phyloP scores from a whole-genome alignment of 1,140 invertebrate genomes.

The Coelopa frigida region DNA sequence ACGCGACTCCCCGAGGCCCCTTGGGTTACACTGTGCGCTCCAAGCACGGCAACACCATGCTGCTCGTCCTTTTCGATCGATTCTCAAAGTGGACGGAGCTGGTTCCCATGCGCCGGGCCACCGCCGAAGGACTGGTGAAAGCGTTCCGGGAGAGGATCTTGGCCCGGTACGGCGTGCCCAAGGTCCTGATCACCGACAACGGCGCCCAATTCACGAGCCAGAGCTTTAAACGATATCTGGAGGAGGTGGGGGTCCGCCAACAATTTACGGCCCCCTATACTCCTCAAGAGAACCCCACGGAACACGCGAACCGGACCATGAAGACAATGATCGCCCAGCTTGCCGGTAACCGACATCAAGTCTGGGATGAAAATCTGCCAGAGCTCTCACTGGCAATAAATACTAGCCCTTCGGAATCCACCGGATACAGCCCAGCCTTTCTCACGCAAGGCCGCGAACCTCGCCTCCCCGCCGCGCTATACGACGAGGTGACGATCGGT shows the following conservation, averaged over 20 bases:
- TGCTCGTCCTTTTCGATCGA: not conserved
- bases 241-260: not conserved
- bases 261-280: not conserved
- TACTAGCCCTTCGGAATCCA: not conserved
- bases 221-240: not conserved
- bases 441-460: too few species aligned
- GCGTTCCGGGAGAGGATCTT: slow-evolving; percentile 1
- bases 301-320: not conserved
- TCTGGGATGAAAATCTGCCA: not conserved
- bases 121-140: not conserved
- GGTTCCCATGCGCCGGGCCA: not conserved
- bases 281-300: not conserved
- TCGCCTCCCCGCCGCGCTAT: too few species aligned
- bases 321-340: not conserved
- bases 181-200: not conserved
- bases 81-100: not conserved
- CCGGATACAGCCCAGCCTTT: too few species aligned
- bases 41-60: too few species aligned
- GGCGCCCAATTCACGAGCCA: too few species aligned
- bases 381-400: not conserved
- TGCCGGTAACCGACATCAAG: not conserved
- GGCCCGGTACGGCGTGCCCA: not conserved
- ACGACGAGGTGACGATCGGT: too few species aligned
- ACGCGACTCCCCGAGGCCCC: too few species aligned
- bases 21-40: too few species aligned